Evolutionary conservation across 2,113 vertebrate genomes (phyloP).

Genomic region (Leucosticte australis): DNA sequence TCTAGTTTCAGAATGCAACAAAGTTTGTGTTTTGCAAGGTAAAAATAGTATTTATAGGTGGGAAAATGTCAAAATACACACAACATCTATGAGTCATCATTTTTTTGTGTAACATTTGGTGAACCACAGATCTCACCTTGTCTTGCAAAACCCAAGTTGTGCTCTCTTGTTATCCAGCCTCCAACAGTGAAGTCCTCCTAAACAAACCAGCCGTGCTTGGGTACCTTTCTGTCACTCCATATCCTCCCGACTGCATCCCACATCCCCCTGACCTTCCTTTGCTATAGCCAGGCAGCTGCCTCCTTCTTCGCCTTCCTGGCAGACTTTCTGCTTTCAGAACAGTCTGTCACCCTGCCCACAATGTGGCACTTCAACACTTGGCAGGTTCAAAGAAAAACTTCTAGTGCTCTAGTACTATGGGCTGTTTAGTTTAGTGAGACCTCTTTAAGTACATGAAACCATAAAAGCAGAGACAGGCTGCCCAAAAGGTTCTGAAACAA

Average conservation of each 20-base stretch:
- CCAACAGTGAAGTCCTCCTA: not conserved
- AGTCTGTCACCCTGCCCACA: not conserved
- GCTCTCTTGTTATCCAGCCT: not conserved
- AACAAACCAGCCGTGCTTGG: accelerated
- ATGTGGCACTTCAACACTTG: not conserved
- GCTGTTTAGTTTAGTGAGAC: not conserved
- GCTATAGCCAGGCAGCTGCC: not conserved
- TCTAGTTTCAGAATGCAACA: not conserved
- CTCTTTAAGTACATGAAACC: not conserved
- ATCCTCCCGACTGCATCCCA: not conserved
- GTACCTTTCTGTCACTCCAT: not conserved
- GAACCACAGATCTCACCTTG: not conserved
- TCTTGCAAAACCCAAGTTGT: not conserved
- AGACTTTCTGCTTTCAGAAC: not conserved
- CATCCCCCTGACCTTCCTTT: not conserved
- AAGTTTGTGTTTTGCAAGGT: not conserved
- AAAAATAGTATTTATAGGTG: not conserved
- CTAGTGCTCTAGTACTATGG: not conserved
- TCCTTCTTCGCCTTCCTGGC: not conserved
- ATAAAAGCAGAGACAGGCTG: not conserved
- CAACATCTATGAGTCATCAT: not conserved
- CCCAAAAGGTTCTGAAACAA: not conserved
- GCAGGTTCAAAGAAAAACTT: not conserved
- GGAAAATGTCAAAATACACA: not conserved
- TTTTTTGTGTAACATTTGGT: not conserved